Base-by-base conservation (phyloP, 2,797 vertebrate species). In the Apogon hyalosoma region DNA sequence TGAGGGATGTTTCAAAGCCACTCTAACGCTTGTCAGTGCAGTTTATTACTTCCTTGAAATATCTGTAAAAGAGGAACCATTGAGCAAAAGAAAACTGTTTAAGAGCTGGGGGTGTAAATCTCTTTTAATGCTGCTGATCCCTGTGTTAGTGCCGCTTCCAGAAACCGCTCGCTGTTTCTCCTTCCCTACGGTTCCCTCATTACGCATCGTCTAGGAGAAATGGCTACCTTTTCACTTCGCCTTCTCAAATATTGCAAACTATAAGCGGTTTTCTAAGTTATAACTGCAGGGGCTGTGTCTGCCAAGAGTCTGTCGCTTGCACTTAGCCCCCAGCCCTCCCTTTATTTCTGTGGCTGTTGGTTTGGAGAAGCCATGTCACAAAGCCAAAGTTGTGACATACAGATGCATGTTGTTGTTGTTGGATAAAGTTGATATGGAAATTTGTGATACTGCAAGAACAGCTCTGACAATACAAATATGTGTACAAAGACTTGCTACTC, bases 11-110 rank as follows among this genome's bases (percentile, higher is more conserved):
- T 87, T 90, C 87, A 84, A 69, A 91, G 86, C 73, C 73, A 79
- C 83, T 88, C 80, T 41, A 79, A 86, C 57, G 82, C 82, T 92
- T 92, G 90, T 91, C 83, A 83, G 78, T 71, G 82, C 79, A 85
- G 76, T 93, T 94, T 91, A 92, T 92, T 88, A 88, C 90, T 90
- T 92, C 90, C 86, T 86, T 93, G 88, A 90, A 92, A 90, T 92
- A 92, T 92, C 90, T 87, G 79, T 86, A 88, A 89, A 92, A 86
- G 82, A 88, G 81, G 77, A 92, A 68, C 81, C 82, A 72, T 87
- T 87, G 86, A 91, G 85, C 75, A 88, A 85, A 89, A 89, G 87
- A 91, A 91, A 92, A 86, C 74, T 79, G 80, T 87, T 88, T 85
- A 71, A 83, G 87, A 88, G 86, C 84, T 59, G 39, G 43, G 84